phyloP scores from a whole-genome alignment of 2,797 vertebrate species.

The Crenichthys baileyi region DNA sequence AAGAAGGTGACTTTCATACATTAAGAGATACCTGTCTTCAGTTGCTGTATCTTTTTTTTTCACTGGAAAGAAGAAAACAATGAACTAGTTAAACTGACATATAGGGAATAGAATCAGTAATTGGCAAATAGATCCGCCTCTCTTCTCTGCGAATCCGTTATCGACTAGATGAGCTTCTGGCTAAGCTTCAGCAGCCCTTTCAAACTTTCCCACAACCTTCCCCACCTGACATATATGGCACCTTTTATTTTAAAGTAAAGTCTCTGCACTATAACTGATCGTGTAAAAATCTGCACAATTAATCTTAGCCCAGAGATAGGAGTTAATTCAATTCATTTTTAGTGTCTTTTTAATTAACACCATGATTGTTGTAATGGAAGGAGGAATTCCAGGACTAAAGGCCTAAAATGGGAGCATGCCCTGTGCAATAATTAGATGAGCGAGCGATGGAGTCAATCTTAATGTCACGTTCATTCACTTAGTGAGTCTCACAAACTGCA shows the following conservation, averaged over 20 bases:
- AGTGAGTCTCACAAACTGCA: slow-evolving; percentile 46
- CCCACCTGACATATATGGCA: slow-evolving; percentile 6
- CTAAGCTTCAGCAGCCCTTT: slow-evolving; percentile 20
- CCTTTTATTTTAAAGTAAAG: slow-evolving; percentile 44
- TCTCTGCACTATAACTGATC: slow-evolving; percentile 54
- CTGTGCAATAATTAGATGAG: slow-evolving; percentile 65
- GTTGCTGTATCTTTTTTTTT: neutral
- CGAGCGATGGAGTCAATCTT: slow-evolving; percentile 57
- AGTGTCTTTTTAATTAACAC: slow-evolving; percentile 75
- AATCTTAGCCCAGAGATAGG: slow-evolving; percentile 64
- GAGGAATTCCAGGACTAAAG: slow-evolving; percentile 53
- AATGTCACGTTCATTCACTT: slow-evolving; percentile 64
- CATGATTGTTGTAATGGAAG: slow-evolving; percentile 67
- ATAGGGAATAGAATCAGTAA: slow-evolving; percentile 42
- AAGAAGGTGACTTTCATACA: neutral
- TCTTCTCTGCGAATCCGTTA: slow-evolving; percentile 40
- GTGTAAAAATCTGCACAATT: slow-evolving; percentile 59
- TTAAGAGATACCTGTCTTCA: neutral
- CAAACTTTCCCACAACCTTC: slow-evolving; percentile 22
- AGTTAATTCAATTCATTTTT: slow-evolving; percentile 73
- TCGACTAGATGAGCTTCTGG: slow-evolving; percentile 30
- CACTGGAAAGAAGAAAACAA: neutral
- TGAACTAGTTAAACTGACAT: slow-evolving; percentile 6
- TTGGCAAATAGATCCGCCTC: slow-evolving; percentile 36
- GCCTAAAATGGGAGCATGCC: slow-evolving; percentile 45